Evolutionary conservation across 2,797 vertebrate genomes (phyloP).

Genomic region (Aulostomus chinensis): DNA sequence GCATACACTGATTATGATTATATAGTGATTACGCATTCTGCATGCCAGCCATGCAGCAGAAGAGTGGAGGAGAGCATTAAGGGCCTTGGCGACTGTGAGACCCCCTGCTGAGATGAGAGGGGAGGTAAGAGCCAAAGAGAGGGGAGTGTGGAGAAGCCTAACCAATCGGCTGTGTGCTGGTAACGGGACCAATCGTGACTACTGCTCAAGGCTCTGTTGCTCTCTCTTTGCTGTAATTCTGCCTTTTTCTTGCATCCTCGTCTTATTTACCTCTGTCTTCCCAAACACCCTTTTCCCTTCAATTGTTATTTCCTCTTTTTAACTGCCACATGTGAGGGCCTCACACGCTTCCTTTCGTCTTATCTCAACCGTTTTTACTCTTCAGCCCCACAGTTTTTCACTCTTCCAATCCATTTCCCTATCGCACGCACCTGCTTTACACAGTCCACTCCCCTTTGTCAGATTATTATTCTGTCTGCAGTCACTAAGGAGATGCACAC

Average conservation of each 20-base stretch:
- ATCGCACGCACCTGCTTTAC: constrained; percentile 44
- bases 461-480: constrained; percentile 87
- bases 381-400: constrained; percentile 10
- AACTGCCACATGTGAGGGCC: constrained; percentile 63
- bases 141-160: constrained; percentile 84
- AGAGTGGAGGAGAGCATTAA: constrained; percentile 90
- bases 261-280: constrained; percentile 56
- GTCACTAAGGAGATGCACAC: constrained; percentile 89
- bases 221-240: constrained; percentile 52
- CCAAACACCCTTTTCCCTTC: constrained; percentile 31
- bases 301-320: constrained; percentile 20
- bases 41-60: constrained; percentile 76
- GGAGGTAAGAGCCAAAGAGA: constrained; percentile 94
- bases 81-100: constrained; percentile 90
- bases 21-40: constrained; percentile 70
- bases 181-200: constrained; percentile 82
- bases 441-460: constrained; percentile 74
- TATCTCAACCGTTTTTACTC: constrained; percentile 7
- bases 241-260: constrained; percentile 42
- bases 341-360: constrained; percentile 36
- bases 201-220: constrained; percentile 83
- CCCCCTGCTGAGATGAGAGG: constrained; percentile 89
- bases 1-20: constrained; percentile 68
- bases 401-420: constrained; percentile 14
- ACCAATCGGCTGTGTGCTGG: constrained; percentile 75